Base-by-base conservation (phyloP, 1,140 invertebrate genomes). In the Berghia stephanieae region DNA sequence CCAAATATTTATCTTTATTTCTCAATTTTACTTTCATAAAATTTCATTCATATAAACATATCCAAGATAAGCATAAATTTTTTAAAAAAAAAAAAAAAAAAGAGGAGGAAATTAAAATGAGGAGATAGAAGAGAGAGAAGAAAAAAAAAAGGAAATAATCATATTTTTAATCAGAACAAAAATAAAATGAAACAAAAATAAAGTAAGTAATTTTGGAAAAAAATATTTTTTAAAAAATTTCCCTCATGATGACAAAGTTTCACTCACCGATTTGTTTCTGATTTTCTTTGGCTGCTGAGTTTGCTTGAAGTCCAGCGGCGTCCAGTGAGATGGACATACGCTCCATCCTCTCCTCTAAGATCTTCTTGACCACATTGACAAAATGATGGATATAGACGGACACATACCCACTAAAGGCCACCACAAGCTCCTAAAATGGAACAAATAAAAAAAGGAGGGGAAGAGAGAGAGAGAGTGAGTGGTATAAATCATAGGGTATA, bases 361-460 rank as follows among this genome's bases (percentile, higher is more conserved):
- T 83, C 77, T 91, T 91, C 66, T 93, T 94, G 0, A 96, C 93
- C 10, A 92, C 87, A 21, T 86, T 86, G 67, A 90, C 92, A 90
- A 98, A 98, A 73, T 95, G 94, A 78, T 94, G 94, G 89, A 98
- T 96, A 90, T 97, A 98, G 68, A 95, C 93, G 63, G 96, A 85
- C 21, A 98, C 93, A 89, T 97, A 93, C 93, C 95, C 97, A 87
- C 97, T 95, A 0, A 98, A 90, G 4, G 97, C 96, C 44, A 93
- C 93, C 40, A 94, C 92, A 78, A 94, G 90, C 89, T 95, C 94
- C 92, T 94, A 86, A 31, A 87, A 86, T 6, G 24, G 49, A 63
- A 43, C 4, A 42, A 42, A 60, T 24, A 69, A 77, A 72, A 36
- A 69, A 69, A 69, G 40, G 40, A 49, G 46, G 46, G n/a, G 46